These are phyloP conservation scores for Columbina picui DNA, from an alignment of 2,113 vertebrate genomes.

Conservation along the genomic window DNA sequence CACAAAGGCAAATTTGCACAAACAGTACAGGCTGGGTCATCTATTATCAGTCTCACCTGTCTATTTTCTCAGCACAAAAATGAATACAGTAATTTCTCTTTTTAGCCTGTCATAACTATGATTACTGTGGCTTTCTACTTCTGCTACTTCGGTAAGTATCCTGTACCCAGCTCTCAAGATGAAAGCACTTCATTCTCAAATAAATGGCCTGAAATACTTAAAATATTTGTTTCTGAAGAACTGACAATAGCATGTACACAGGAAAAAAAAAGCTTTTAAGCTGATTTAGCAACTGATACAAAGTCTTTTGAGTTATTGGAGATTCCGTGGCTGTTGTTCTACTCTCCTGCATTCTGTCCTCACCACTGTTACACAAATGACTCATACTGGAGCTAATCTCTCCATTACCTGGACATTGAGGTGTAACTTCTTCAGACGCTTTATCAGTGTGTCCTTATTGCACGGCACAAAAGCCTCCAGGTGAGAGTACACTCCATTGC, in stretches of 20 bases:
- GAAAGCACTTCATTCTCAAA: background rate
- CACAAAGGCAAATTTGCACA: background rate
- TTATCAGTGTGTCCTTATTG: slow-evolving; percentile 95
- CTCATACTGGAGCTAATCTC: background rate
- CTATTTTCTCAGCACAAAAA: background rate
- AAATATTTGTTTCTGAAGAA: background rate
- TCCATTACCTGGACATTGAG: slow-evolving; percentile 91
- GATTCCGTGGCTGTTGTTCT: background rate
- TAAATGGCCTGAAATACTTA: background rate
- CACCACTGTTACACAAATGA: accelerated
- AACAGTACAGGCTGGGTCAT: background rate
- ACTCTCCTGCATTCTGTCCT: background rate
- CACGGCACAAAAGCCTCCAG: slow-evolving; percentile 97
- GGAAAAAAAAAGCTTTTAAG: background rate
- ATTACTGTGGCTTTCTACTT: background rate
- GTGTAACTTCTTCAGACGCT: slow-evolving; percentile 96
- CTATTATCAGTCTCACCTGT: background rate
- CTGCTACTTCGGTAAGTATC: background rate
- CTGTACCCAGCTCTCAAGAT: background rate
- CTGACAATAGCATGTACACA: background rate
- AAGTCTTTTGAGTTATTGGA: background rate
- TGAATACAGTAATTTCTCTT: background rate
- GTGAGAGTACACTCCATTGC: slow-evolving; percentile 89
- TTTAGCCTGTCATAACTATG: background rate
- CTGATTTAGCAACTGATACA: background rate